Evolutionary conservation across 1,140 invertebrate species (phyloP), one percentile per base, ranked within the genome.

Genomic region (Conus betulinus): DNA sequence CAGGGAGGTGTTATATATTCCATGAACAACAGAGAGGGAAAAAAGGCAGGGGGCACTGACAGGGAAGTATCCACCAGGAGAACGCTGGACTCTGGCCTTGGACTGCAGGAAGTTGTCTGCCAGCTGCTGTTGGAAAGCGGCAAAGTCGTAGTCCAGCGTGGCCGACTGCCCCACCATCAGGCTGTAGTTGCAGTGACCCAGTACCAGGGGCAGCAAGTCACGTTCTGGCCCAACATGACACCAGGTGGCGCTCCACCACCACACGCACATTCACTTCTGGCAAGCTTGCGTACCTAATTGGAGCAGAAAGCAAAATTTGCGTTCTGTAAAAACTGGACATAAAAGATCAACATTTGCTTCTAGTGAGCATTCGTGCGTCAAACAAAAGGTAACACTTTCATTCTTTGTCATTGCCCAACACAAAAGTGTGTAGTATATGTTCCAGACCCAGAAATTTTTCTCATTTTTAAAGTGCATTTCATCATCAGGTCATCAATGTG

Each of bases 121-220:
- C 27, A 93, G 76, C 78, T 92, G 91, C 55, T 84, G 76, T 82
- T 93, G 90, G 51, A 93, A 85, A n/a, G 71, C 87, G 55, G 74
- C 81, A 87, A 92, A 93, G 85, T 93, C 91, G 81, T 93, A 93
- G 51, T 91, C 87, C 25, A 93, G 76, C 20, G 63, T 87, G 27
- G 90, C 91, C 3, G 89, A 88, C 60, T 91, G 76, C 10, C 91
- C 91, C 5, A 93, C 83, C 71, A 91, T 39, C 79, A 93, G 91
- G 7, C 92, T 92, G 84, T 93, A 93, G 83, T 92, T 91, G 82
- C 91, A 93, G 85, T 92, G 90, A 15, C 91, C 89, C 8, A 94
- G 89, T 10, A 94, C 87, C 67, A 94, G 57, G 23, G 93, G 92
- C n/a, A 92, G 88, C 39, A 94, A 87, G 87, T 93, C 93, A 60